Evolutionary conservation across 2,797 vertebrate genomes (phyloP), one percentile per base, ranked within the genome.

Genomic region (Ctenopoma kingsleyae): DNA sequence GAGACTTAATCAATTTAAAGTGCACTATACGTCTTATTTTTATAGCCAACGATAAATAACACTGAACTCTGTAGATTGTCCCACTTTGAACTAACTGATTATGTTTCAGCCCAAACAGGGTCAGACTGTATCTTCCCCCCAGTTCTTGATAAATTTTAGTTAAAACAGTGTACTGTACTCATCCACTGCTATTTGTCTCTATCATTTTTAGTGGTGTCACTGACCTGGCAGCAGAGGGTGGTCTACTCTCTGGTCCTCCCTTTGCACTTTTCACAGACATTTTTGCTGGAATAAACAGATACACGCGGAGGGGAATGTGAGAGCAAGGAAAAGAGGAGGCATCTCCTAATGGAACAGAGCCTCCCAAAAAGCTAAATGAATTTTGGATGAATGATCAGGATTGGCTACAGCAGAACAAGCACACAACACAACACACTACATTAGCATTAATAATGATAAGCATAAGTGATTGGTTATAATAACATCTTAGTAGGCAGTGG

Each of bases 261-360:
- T 87, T 91, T 38, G 56, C 17, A 73, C 76, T 74, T 85, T 89
- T 94, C 54, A 89, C 15, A 60, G 92, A 94, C 94, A 94, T 94
- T 56, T 85, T 89, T 69, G 58, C 46, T 35, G 44, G 30, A 60
- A 58, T 30, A 74, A 27, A 74, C 63, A 78, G 25, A 80, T 51
- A 25, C 22, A 81, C 19, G 23, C 56, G 9, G 12, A 65, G 27
- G 46, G 19, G 25, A n/a, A 61, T 59, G 6, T 48, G 3, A 43
- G 19, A 0, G 1, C 4, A 16, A 12, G 9, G 20, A 27, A n/a
- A 67, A 55, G 5, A 48, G 8, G 13, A 35, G 8, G 64, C 50
- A 50, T 47, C 11, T 13, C 6, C 3, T 16, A 9, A 19, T 44
- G 27, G 4, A 32, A 43, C 5, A 51, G 8, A 51, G 0, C 4